Evolutionary conservation across 2,888 invertebrate species (phyloP).

Genomic region (Lycocerus yunnanus): DNA sequence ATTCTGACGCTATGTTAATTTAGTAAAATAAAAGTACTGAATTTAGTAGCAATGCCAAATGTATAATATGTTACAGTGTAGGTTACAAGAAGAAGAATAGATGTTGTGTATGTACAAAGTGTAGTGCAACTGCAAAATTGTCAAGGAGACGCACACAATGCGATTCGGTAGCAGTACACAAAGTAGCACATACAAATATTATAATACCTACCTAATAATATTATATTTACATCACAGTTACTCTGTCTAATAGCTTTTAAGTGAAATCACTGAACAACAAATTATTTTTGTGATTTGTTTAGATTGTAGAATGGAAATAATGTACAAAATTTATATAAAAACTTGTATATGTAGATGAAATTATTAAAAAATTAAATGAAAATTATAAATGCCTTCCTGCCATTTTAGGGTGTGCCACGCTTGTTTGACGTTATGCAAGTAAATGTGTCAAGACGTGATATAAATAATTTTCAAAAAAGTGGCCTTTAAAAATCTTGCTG

Average conservation of each 20-base stretch:
- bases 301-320: constrained; percentile 56
- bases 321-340: constrained; percentile 60
- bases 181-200: constrained; percentile 44
- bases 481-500: constrained; percentile 52
- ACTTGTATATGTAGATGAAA: constrained; percentile 56
- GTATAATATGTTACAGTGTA: constrained; percentile 55
- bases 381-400: constrained; percentile 68
- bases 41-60: constrained; percentile 55
- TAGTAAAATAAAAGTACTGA: constrained; percentile 16
- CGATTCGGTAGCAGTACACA: constrained; percentile 41
- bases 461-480: constrained; percentile 55
- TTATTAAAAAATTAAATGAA: constrained; percentile 56
- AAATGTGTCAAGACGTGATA: constrained; percentile 51
- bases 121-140: constrained; percentile 34
- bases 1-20: neutral
- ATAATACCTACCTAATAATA: neutral
- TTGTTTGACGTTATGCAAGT: constrained; percentile 51
- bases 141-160: constrained; percentile 40
- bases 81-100: constrained; percentile 44
- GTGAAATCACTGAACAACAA: constrained; percentile 51
- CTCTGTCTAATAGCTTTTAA: constrained; percentile 23
- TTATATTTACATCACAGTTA: constrained; percentile 25
- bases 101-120: constrained; percentile 56
- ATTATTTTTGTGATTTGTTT: constrained; percentile 61
- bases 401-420: constrained; percentile 64